Evolutionary conservation across 2,113 vertebrate genomes (phyloP).

Genomic region (Vombatus ursinus): DNA sequence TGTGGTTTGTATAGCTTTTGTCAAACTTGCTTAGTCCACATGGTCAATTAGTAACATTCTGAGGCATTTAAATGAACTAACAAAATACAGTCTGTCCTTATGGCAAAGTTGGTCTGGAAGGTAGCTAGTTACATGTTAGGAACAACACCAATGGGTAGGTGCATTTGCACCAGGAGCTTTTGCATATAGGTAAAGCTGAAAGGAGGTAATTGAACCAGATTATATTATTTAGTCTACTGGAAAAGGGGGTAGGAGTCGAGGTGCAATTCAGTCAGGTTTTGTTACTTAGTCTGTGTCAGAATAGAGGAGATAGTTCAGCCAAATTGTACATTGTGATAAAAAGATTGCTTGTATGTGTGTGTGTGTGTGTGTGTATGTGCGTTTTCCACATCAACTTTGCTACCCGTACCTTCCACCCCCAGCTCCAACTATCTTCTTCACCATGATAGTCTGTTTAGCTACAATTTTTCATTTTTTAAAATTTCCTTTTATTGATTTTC

Average conservation of each 20-base stretch:
- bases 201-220: neutral
- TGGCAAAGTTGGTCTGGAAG: neutral
- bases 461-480: no score
- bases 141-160: neutral
- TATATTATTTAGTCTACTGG: neutral
- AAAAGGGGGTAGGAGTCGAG: neutral
- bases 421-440: no score
- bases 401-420: neutral
- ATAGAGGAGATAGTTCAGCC: neutral
- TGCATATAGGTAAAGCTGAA: neutral
- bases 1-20: neutral
- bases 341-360: neutral
- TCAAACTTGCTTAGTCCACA: neutral
- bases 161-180: neutral
- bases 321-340: neutral
- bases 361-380: neutral
- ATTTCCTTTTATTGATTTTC: no score
- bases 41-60: neutral
- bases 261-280: neutral
- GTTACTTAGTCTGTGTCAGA: neutral
- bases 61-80: neutral
- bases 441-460: no score
- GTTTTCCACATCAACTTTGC: neutral
- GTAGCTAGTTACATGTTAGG: neutral
- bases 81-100: neutral